Conservation (phyloP, 2,888 invertebrate species). For the Plemyria rubiginata region DNA sequence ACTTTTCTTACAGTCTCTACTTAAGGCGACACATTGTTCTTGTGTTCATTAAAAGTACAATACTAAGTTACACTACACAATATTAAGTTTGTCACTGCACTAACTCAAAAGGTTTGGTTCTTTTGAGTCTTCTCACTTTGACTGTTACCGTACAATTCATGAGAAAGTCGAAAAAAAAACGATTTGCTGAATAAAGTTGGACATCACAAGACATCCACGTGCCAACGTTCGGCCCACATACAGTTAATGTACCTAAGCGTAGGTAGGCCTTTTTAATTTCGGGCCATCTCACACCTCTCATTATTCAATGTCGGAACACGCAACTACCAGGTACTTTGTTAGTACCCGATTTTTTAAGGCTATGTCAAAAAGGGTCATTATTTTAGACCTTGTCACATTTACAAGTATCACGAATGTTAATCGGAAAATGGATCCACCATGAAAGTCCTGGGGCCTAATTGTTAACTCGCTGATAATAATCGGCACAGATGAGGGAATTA, state of each 20-base stretch:
- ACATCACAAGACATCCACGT: constrained; percentile 22
- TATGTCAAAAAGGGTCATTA: constrained; percentile 17
- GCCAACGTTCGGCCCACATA: constrained; percentile 71
- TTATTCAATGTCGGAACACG: constrained; percentile 77
- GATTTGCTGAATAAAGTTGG: constrained; percentile 44
- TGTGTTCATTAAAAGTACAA: no score
- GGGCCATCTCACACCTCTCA: constrained; percentile 68
- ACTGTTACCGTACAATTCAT: not conserved
- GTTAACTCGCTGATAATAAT: no score
- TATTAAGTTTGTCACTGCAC: no score
- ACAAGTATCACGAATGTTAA: no score
- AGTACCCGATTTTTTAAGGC: constrained; percentile 23
- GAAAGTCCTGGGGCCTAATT: no score
- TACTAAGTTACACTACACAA: no score
- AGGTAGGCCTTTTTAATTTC: constrained; percentile 70
- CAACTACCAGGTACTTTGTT: constrained; percentile 62
- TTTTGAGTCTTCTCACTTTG: no score
- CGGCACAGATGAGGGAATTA: no score
- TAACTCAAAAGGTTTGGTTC: no score
- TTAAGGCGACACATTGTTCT: no score
- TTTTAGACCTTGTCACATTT: not conserved
- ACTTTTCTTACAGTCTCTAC: no score
- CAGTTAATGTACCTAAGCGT: constrained; percentile 71
- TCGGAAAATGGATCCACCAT: no score
- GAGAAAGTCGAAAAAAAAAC: constrained; percentile 39